Base-by-base conservation (phyloP, 2,113 vertebrate species). In the Lathamus discolor region DNA sequence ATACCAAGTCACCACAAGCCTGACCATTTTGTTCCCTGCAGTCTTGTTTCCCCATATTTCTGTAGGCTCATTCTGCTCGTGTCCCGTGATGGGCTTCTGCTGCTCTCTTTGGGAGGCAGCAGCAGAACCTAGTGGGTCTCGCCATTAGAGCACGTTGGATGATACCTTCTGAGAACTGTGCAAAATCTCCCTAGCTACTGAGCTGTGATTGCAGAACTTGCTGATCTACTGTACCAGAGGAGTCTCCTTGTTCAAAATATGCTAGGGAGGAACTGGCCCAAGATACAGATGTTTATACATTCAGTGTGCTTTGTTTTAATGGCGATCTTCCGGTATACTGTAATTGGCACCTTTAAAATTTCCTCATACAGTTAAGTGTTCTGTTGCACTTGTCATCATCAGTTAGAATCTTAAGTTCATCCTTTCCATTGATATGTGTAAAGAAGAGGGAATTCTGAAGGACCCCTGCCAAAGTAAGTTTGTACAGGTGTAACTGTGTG, bases 381-480 rank as follows among this genome's bases (percentile, higher is more conserved):
- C 13, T 17, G 37, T 75, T 75, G 17, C 31, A 25, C 9, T 92
- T 89, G 37, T 23, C 39, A 17, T 51, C 64, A 13, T 76, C 67
- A 61, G 31, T 41, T 18, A 54, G 37, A 76, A 89, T 77, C n/a
- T 61, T 57, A 35, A 78, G 63, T 82, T 27, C 7, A 23, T 43
- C 14, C 31, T 44, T 81, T 81, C 25, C 2, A 0, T 44, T 0
- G 0, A 6, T 64, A 9, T 46, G 5, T 23, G 16, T 70, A 63
- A 93, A 85, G 51, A 82, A 28, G 15, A 31, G 31, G n/a, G 6
- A 17, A n/a, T 54, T 85, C 43, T 10, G 67, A 86, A 91, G 39
- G 57, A 70, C 31, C 17, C 33, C n/a, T 77, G 43, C 46, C 55
- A 44, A 39, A 68, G 43, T 15, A 64, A 14, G 51, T 66, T 66